These are phyloP conservation scores for Eciton burchellii DNA, from an alignment of 1,140 invertebrate species.

Conservation along the genomic window DNA sequence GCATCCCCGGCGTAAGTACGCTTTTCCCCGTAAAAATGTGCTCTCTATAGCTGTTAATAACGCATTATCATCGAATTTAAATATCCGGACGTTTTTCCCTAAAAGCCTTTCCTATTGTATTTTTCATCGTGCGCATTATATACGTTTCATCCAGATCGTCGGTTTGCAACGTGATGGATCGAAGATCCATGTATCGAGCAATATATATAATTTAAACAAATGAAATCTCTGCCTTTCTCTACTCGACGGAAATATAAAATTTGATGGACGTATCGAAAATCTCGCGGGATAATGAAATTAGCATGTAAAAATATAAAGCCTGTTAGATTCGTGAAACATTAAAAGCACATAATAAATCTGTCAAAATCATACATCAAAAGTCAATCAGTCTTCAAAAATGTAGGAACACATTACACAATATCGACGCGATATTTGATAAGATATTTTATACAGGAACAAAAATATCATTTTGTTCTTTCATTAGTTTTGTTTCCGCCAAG, in stretches of 20 bases:
- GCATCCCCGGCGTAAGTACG: too few relatives aligned
- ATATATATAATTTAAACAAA: neutral
- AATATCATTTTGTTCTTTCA: neutral
- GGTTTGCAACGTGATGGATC: neutral
- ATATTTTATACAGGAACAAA: conserved; percentile 26
- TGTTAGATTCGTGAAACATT: neutral
- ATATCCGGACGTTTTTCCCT: neutral
- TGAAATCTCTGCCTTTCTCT: neutral
- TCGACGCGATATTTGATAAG: neutral
- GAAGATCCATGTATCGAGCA: neutral
- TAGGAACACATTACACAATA: neutral
- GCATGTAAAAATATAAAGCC: neutral
- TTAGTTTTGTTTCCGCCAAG: neutral
- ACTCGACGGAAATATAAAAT: neutral
- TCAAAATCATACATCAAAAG: neutral
- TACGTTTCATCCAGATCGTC: neutral
- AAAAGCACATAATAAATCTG: neutral
- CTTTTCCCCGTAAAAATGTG: too few relatives aligned
- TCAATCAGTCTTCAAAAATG: neutral
- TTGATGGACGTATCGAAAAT: neutral
- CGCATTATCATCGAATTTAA: neutral
- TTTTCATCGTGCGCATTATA: neutral
- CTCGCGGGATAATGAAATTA: neutral
- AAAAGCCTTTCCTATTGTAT: neutral
- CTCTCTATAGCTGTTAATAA: neutral